phyloP scores from a whole-genome alignment of 1,140 invertebrate genomes.

The Cydia strobilella region DNA sequence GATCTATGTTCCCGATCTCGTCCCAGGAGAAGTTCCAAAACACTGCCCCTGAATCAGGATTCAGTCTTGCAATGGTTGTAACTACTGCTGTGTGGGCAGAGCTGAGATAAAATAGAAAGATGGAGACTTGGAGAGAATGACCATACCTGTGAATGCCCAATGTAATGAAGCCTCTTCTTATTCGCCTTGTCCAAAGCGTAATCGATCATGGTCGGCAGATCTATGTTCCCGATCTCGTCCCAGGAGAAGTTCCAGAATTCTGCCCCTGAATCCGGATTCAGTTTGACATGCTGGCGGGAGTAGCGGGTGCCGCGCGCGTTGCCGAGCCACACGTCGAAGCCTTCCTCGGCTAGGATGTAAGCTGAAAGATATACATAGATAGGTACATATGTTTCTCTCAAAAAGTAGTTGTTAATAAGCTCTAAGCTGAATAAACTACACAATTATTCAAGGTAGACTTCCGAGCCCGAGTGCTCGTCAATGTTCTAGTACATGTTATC shows the following conservation, averaged over 20 bases:
- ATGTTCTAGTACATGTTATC: too few relatives aligned
- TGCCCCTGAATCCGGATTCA: constrained; percentile 81
- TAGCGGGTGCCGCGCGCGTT: constrained; percentile 86
- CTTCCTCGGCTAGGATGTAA: constrained; percentile 85
- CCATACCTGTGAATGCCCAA: constrained; percentile 84
- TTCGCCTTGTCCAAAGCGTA: constrained; percentile 83
- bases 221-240: constrained; percentile 89
- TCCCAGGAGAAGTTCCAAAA: constrained; percentile 92
- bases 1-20: constrained; percentile 88
- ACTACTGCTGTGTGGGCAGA: too few relatives aligned
- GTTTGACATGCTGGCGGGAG: constrained; percentile 80
- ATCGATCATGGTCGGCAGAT: constrained; percentile 89
- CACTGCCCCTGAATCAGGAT: constrained; percentile 80
- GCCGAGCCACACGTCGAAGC: constrained; percentile 90
- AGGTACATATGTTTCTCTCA: too few relatives aligned
- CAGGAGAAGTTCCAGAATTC: constrained; percentile 90
- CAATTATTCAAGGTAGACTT: too few relatives aligned
- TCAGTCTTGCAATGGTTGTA: too few relatives aligned
- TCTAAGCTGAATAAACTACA: too few relatives aligned
- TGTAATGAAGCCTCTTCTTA: constrained; percentile 82
- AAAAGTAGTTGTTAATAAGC: too few relatives aligned
- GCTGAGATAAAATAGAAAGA: neutral
- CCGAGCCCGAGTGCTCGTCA: too few relatives aligned
- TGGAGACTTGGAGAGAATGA: neutral
- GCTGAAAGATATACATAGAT: constrained; percentile 65